These are phyloP conservation scores for Chromobotia macracanthus DNA, from an alignment of 2,797 vertebrate species.

Conservation along the genomic window DNA sequence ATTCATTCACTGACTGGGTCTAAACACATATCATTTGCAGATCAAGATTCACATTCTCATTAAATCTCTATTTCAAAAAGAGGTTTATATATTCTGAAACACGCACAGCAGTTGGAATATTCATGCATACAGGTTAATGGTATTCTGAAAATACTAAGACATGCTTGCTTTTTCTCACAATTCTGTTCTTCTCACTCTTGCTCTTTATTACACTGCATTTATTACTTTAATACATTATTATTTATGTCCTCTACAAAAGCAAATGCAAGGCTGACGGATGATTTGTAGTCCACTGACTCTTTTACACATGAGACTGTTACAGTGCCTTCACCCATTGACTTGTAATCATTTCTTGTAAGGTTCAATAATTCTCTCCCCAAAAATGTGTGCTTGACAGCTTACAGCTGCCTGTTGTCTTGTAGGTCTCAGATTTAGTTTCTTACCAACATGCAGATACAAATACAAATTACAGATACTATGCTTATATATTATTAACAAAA, in stretches of 20 bases:
- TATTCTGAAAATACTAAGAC: background rate
- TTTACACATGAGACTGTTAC: background rate
- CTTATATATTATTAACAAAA: background rate
- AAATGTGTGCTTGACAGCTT: background rate
- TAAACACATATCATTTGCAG: background rate
- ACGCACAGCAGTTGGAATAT: background rate
- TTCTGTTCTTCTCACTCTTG: background rate
- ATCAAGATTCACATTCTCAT: background rate
- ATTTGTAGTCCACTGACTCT: background rate
- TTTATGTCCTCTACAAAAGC: background rate
- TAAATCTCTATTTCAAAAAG: background rate
- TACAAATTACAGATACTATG: background rate
- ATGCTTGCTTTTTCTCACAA: no score
- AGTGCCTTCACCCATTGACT: background rate
- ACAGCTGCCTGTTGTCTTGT: background rate
- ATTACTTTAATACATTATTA: background rate
- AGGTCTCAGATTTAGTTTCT: background rate
- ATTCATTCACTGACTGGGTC: background rate
- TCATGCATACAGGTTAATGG: background rate
- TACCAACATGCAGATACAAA: background rate
- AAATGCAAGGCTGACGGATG: background rate
- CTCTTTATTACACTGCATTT: background rate
- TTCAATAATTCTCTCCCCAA: conserved; percentile 5
- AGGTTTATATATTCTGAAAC: background rate
- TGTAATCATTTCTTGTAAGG: background rate